Percentiles rank a stretch among this genome's conserved stretches.
phyloP scores from a whole-genome alignment of 2,113 vertebrate genomes.

The Ammodytes dubius region DNA sequence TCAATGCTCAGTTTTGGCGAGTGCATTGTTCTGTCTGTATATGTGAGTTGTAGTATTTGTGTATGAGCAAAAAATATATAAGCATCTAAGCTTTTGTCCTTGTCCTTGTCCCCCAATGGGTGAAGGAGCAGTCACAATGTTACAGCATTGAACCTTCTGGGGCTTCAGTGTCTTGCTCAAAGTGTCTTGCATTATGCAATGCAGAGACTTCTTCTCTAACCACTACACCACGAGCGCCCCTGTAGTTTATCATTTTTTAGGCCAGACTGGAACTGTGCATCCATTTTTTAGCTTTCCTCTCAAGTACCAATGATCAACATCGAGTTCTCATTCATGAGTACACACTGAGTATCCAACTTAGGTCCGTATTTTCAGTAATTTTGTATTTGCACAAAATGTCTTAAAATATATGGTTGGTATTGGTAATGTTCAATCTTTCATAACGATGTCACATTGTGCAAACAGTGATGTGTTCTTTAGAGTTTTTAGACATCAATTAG shows the following conservation, averaged over 20 bases:
- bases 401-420: neutral
- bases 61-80: neutral
- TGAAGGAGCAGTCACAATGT: neutral
- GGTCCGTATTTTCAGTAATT: neutral
- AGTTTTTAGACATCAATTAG: neutral
- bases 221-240: no score
- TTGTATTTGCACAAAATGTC: neutral
- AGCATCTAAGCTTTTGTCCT: neutral
- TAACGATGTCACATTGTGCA: neutral
- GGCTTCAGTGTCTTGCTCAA: neutral
- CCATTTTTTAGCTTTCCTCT: conserved; percentile 2
- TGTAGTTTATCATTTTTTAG: neutral
- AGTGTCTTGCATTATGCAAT: conserved; percentile 4
- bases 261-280: neutral
- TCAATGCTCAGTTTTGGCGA: neutral
- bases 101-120: neutral
- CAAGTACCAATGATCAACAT: neutral
- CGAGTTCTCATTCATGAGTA: neutral
- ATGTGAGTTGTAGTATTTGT: conserved; percentile 1
- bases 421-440: no score
- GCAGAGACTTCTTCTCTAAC: neutral
- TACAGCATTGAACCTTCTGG: neutral
- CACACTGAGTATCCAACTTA: neutral
- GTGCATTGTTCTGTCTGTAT: neutral
- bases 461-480: neutral